Evolutionary conservation across 2,888 invertebrate species (phyloP), one percentile per base, ranked within the genome.

Genomic region (Andrena bucephala): DNA sequence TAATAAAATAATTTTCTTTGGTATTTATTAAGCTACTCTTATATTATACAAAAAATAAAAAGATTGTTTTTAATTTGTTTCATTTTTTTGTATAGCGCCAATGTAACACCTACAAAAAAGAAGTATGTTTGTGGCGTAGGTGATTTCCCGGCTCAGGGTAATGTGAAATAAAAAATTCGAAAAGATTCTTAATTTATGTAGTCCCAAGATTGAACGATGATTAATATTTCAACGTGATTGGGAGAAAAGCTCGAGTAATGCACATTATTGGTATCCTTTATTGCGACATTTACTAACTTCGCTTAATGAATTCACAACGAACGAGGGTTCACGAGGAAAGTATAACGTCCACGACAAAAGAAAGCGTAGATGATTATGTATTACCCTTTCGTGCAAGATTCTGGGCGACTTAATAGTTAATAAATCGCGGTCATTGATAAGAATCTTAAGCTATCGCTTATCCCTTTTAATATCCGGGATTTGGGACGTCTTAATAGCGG

Each of bases 401-500:
- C 6, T 7, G 20, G 36, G 36, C 2, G 27, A 50, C 16, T 24
- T 57, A 13, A 33, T 8, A n/a, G 13, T 62, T 67, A 77, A 73
- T 73, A 74, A 68, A 78, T 78, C 42, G 29, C 16, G 2, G n/a
- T 0, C 7, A 5, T 27, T 16, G 65, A 52, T 70, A 65, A 70
- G 16, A 70, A 50, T 75, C 75, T 50, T 20, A 24, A 69, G 69
- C 79, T 31, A 13, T 42, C 75, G 59, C 27, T 69, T 50, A 65
- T 50, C 50, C 69, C 36, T 29, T 33, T 75, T 59, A 70, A 75
- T 69, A 70, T 79, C 69, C 75, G 69, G 31, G 1, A 4, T 7
- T 63, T 33, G 27, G 42, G 48, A 74, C 54, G 52, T 70, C 65
- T 70, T 70, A 79, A 74, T 54, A 75, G 27, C 54, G 48, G 24